These are phyloP conservation scores for Pogonophryne albipinna DNA, from an alignment of 2,797 vertebrate species.

Conservation along the genomic window DNA sequence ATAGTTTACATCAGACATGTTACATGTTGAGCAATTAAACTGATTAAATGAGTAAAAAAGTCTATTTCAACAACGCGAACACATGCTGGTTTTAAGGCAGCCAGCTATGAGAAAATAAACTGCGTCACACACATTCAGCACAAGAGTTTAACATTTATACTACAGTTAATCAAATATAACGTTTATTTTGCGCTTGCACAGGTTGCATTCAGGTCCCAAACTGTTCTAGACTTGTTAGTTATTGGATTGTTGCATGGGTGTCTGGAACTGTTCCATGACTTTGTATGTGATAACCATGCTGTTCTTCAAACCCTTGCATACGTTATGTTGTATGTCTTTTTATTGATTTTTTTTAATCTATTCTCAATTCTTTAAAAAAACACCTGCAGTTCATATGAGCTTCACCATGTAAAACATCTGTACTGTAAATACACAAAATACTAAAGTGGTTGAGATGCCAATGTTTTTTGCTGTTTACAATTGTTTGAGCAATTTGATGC, in stretches of 20 bases:
- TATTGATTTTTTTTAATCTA: slow-evolving; percentile 30
- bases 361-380: slow-evolving; percentile 19
- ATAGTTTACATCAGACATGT: background rate
- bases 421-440: slow-evolving; percentile 66
- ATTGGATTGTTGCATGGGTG: slow-evolving; percentile 17
- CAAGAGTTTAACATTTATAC: slow-evolving; percentile 15
- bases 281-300: slow-evolving; percentile 16
- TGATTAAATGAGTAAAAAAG: background rate
- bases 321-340: slow-evolving; percentile 11
- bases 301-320: slow-evolving; percentile 24
- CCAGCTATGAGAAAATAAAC: background rate
- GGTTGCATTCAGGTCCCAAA: slow-evolving; percentile 35
- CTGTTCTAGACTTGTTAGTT: slow-evolving; percentile 1
- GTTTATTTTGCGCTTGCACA: slow-evolving; percentile 29
- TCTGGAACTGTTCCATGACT: slow-evolving; percentile 16
- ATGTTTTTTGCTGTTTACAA: slow-evolving; percentile 22
- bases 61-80: background rate
- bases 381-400: slow-evolving; percentile 27
- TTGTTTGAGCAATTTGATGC: slow-evolving; percentile 53
- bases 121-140: background rate
- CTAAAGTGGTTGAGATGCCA: slow-evolving; percentile 53
- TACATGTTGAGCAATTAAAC: background rate
- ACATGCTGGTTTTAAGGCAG: background rate
- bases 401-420: slow-evolving; percentile 11
- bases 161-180: slow-evolving; percentile 34